Conservation (phyloP, 2,888 invertebrate species). For the Lacanobia oleracea region DNA sequence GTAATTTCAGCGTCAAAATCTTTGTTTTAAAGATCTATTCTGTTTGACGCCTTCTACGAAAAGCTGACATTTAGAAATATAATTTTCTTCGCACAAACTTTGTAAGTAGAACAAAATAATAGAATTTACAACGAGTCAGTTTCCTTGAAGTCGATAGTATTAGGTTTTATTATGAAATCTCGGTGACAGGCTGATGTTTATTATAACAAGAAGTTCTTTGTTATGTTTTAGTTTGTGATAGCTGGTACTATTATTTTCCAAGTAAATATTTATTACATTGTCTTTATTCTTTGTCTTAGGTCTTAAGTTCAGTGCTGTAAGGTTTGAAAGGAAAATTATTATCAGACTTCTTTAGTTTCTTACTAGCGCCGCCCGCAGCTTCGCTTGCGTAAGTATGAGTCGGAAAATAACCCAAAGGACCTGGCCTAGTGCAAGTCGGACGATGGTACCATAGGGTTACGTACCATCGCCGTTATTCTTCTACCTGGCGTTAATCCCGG, state of each 20-base stretch:
- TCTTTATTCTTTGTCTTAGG: conserved; percentile 9
- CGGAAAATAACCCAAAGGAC: too few species aligned
- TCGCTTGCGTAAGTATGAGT: too few species aligned
- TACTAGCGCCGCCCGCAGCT: too few species aligned
- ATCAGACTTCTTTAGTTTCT: too few species aligned
- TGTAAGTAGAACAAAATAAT: conserved; percentile 13
- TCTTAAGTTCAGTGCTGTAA: background rate
- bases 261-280: background rate
- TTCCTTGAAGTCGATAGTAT: conserved; percentile 15
- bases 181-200: background rate
- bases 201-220: conserved; percentile 16
- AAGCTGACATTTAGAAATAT: conserved; percentile 24
- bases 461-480: too few species aligned
- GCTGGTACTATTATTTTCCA: background rate
- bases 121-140: conserved; percentile 25
- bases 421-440: too few species aligned
- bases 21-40: conserved; percentile 33
- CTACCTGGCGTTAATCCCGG: too few species aligned
- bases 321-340: too few species aligned
- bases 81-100: conserved; percentile 37
- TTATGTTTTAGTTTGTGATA: background rate
- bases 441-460: too few species aligned
- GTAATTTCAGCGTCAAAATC: conserved; percentile 38
- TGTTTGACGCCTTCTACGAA: conserved; percentile 40
- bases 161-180: conserved; percentile 14